phyloP scores from a whole-genome alignment of 2,797 vertebrate genomes.

The Cirrhinus molitorella region DNA sequence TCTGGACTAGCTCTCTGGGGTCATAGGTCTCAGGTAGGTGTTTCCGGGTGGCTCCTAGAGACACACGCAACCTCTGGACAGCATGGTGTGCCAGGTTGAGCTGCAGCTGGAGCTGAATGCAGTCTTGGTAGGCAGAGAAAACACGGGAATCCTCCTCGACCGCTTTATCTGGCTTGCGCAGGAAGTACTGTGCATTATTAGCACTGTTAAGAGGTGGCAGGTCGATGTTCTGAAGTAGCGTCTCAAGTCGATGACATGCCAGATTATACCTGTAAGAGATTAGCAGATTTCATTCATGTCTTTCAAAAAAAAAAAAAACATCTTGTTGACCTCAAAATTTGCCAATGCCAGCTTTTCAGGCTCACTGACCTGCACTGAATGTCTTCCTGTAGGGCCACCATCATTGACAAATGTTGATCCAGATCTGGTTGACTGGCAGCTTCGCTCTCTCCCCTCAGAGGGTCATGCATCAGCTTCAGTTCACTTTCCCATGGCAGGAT shows the following conservation, averaged over 20 bases:
- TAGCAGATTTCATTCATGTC: neutral
- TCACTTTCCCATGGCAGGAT: slow-evolving; percentile 98
- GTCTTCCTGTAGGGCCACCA: slow-evolving; percentile 97
- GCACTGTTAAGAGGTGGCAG: slow-evolving; percentile 97
- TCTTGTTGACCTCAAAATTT: neutral
- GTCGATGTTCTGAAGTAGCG: slow-evolving; percentile 96
- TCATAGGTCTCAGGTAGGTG: slow-evolving; percentile 74
- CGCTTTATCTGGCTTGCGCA: slow-evolving; percentile 97
- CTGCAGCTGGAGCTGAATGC: slow-evolving; percentile 96
- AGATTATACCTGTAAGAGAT: slow-evolving; percentile 88
- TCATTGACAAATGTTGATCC: slow-evolving; percentile 97
- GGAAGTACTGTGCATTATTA: slow-evolving; percentile 98
- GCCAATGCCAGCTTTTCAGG: neutral
- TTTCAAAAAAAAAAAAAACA: neutral
- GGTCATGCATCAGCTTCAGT: slow-evolving; percentile 95
- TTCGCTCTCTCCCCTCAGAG: slow-evolving; percentile 91
- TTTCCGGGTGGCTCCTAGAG: slow-evolving; percentile 89
- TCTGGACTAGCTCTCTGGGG: slow-evolving; percentile 88
- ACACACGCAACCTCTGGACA: slow-evolving; percentile 93
- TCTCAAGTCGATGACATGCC: slow-evolving; percentile 97
- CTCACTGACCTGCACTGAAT: slow-evolving; percentile 94
- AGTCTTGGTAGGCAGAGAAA: slow-evolving; percentile 98
- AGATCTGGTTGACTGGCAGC: slow-evolving; percentile 91
- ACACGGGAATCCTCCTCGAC: slow-evolving; percentile 97
- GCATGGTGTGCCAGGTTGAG: slow-evolving; percentile 97